Evolutionary conservation across 2,797 vertebrate genomes (phyloP), one percentile per base, ranked within the genome.

Genomic region (Margarornis squamiger): DNA sequence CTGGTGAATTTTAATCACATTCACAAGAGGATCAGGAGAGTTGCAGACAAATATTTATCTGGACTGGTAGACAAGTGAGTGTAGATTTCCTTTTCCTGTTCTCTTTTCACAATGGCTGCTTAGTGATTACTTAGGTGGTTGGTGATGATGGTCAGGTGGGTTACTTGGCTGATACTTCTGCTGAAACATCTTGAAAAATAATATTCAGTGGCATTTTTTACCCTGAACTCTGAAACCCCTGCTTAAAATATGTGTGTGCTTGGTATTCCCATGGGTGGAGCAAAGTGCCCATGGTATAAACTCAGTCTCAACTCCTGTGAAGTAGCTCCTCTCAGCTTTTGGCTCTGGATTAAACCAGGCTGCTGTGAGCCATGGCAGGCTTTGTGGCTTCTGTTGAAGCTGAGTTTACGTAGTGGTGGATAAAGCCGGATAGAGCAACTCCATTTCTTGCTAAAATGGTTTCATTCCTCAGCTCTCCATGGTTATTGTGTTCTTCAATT

Each of bases 1-100:
- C 92, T 99, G 95, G 98, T 99, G 86, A 99, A 99, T 97, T 99
- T 99, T 95, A 99, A 99, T 96, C 99, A 99, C 95, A 99, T 99
- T 81, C 99, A 99, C 98, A 99, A 99, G 97, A 98, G 99, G 95
- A 99, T 99, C 94, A 98, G 99, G 82, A 98, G 99, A 92, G 99
- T 99, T 80, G 99, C 99, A 1, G 99, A 99, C 97, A 99, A 99
- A 97, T 99, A 99, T 90, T 98, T 99, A 16, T 99, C 99, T 41
- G 99, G 99, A 58, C 98, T 99, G 94, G 99, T 99, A 58, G 99
- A 99, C 96, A 99, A 99, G 99, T 99, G 91, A 98, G 99, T 97
- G 38, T 5, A 38, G 54, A 41, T 59, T 80, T 62, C 9, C 27
- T 77, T 67, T 72, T 59, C 26, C 19, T 52, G 12, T 61, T 91